These are phyloP conservation scores for Drosophila anomelani DNA, from an alignment of 2,888 invertebrate genomes.

Conservation along the genomic window DNA sequence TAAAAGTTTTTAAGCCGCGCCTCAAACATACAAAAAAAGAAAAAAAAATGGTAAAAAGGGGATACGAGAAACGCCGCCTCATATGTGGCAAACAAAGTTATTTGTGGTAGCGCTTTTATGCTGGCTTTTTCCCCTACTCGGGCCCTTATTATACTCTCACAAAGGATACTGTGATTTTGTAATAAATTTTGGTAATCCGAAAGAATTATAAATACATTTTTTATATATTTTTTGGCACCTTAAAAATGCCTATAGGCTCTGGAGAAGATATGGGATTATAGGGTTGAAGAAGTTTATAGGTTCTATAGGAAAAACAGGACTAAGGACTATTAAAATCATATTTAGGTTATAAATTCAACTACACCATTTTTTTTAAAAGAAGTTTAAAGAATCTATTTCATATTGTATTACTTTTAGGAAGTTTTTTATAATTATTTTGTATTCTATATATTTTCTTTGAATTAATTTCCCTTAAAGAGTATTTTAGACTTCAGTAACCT, in stretches of 20 bases:
- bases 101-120: constrained; percentile 79
- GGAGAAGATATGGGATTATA: no score
- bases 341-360: no score
- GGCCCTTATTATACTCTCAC: not conserved
- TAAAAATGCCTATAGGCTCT: not conserved
- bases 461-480: not conserved
- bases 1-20: constrained; percentile 81
- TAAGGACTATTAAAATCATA: no score
- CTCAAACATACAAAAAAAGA: constrained; percentile 63
- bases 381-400: no score
- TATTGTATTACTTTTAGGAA: no score
- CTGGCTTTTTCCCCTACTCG: constrained; percentile 22
- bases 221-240: not conserved
- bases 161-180: not conserved
- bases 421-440: not conserved
- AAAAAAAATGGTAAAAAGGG: not conserved
- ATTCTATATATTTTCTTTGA: accelerated
- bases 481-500: not conserved
- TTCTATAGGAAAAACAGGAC: not conserved
- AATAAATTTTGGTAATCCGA: no score
- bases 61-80: constrained; percentile 42
- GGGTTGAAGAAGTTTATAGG: not conserved
- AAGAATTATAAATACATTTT: not conserved
- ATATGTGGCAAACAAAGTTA: constrained; percentile 78
- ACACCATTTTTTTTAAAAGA: no score